Evolutionary conservation across 2,797 vertebrate species (phyloP).

Genomic region (Anguilla megastoma): DNA sequence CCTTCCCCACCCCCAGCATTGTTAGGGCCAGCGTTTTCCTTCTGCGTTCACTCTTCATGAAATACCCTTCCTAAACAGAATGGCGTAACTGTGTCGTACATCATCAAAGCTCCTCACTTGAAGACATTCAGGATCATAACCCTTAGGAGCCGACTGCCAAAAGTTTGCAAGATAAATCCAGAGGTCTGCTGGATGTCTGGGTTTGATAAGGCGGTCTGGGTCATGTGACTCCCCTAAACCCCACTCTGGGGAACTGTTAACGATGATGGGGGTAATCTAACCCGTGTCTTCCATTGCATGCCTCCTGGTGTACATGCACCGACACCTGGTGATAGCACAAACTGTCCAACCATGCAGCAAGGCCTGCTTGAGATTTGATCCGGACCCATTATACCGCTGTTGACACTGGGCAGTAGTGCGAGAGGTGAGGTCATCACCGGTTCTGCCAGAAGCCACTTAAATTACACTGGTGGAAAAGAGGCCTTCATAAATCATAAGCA

Average conservation of each 20-base stretch:
- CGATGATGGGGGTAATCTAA: constrained; percentile 50
- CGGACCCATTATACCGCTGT: background rate
- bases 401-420: background rate
- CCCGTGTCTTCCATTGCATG: constrained; percentile 44
- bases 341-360: constrained; percentile 9
- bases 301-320: constrained; percentile 32
- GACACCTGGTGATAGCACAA: constrained; percentile 6
- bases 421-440: background rate
- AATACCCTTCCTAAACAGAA: background rate
- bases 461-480: constrained; percentile 2
- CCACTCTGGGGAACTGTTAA: constrained; percentile 34
- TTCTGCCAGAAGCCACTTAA: constrained; percentile 1
- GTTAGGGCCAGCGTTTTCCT: background rate
- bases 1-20: background rate
- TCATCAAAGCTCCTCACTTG: background rate
- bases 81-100: background rate
- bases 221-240: background rate
- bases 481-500: constrained; percentile 31
- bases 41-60: background rate
- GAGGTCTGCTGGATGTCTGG: constrained; percentile 6
- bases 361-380: constrained; percentile 12
- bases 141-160: constrained; percentile 57
- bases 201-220: background rate
- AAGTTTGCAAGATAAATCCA: background rate
- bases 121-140: background rate